A percentile compares a stretch with the other conserved stretches of the same genome.
phyloP scores from a whole-genome alignment of 2,113 vertebrate species.

The Zootoca vivipara region DNA sequence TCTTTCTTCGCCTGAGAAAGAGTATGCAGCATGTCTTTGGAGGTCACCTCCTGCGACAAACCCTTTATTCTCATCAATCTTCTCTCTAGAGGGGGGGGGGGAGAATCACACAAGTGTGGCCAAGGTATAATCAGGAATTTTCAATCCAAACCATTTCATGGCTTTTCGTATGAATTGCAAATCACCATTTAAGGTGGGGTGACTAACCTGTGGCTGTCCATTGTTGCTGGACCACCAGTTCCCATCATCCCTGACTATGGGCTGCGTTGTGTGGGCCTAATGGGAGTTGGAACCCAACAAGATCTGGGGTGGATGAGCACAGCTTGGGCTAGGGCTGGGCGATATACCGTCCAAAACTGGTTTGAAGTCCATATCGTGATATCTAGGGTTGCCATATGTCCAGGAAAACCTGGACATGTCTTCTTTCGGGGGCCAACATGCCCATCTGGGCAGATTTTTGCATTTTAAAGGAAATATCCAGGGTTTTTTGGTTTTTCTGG shows the following conservation, averaged over 20 bases:
- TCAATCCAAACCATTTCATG: background rate
- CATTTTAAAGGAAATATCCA: too few species aligned
- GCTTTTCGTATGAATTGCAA: background rate
- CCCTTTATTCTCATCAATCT: conserved; percentile 92
- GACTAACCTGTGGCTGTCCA: background rate
- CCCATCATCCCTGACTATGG: background rate
- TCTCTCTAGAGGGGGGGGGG: conserved; percentile 80
- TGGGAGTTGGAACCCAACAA: background rate
- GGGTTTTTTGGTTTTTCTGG: too few species aligned
- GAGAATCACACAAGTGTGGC: conserved; percentile 10
- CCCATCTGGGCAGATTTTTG: too few species aligned
- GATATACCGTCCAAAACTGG: too few species aligned
- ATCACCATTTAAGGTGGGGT: background rate
- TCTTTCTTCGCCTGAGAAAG: conserved; percentile 96
- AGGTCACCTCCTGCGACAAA: conserved; percentile 90
- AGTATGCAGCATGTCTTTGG: conserved; percentile 92
- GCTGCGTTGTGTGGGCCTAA: background rate
- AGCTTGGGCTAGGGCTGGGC: too few species aligned
- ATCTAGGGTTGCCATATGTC: too few species aligned
- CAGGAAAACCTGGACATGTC: too few species aligned
- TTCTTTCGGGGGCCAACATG: too few species aligned
- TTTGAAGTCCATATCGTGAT: too few species aligned
- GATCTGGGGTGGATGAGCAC: background rate
- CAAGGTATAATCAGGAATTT: background rate
- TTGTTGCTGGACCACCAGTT: background rate